phyloP scores from a whole-genome alignment of 2,113 vertebrate species.

The Pantherophis guttatus region DNA sequence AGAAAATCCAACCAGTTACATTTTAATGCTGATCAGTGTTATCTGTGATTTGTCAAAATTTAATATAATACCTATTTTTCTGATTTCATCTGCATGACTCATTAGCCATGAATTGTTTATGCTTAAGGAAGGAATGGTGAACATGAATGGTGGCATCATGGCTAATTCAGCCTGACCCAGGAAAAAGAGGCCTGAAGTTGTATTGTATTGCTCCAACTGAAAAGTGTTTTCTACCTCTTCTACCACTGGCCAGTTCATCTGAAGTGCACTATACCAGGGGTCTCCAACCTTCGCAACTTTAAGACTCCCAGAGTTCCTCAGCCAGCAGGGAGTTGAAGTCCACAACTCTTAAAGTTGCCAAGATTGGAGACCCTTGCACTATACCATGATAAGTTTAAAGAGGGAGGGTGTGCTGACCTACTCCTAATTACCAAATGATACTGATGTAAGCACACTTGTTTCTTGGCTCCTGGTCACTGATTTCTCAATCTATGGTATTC shows the following conservation, averaged over 20 bases:
- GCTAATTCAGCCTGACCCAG: not conserved
- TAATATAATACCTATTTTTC: not conserved
- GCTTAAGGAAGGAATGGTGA: not conserved
- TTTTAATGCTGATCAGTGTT: not conserved
- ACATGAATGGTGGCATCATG: not conserved
- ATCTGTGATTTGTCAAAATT: not conserved
- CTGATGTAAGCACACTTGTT: not conserved
- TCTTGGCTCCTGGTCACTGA: not conserved
- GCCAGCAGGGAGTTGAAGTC: too few relatives aligned
- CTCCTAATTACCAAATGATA: not conserved
- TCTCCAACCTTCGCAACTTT: too few relatives aligned
- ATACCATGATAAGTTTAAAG: too few relatives aligned
- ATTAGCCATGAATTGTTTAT: not conserved
- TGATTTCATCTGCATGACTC: not conserved
- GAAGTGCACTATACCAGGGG: not conserved
- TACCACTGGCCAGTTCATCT: not conserved
- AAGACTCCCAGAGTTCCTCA: too few relatives aligned
- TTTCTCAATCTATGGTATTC: not conserved
- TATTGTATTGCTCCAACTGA: not conserved
- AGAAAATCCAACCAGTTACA: not conserved
- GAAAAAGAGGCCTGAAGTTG: not conserved
- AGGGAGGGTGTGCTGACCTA: too few relatives aligned
- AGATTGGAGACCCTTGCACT: too few relatives aligned
- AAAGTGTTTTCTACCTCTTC: not conserved
- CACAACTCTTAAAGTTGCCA: too few relatives aligned